Evolutionary conservation across 2,888 invertebrate species (phyloP), one percentile per base, ranked within the genome.

Genomic region (Aleiodes alternator): DNA sequence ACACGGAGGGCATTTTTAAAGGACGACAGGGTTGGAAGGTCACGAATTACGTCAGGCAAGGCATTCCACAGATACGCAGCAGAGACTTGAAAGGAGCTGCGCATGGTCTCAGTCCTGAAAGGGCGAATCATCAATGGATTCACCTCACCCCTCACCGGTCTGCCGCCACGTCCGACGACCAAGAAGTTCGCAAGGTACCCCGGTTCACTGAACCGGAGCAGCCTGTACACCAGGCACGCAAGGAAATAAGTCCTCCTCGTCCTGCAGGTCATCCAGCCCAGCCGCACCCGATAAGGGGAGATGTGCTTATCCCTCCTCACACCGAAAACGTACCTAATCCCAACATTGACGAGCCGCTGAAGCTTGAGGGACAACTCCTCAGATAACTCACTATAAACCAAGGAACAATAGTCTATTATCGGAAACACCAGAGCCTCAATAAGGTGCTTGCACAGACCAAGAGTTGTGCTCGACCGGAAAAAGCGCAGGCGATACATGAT

Each of bases 311-410:
- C 69, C 8, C 38, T 51, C 29, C 53, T 51, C 11, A 34, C 31
- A n/a, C 55, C 34, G 4, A 14, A 38, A 12, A 69, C 7, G 38
- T 69, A 69, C 6, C 66, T 43, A 51, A 66, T 16, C 7, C 66
- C 66, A 14, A 51, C 53, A 55, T 53, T 69, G 55, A 69, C 55
- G 5, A 53, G 69, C 29, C 69, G 51, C 12, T 69, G 55, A 7
- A 70, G 55, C 57, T 34, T 70, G 1, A 68, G 3, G 12, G 31
- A 23, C n/a, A 14, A n/a, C 38, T 23, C 48, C 7, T 14, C 68
- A 14, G 8, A 31, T 11, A 48, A 9, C 68, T n/a, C 68, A 34
- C 11, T n/a, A 43, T n/a, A 14, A 6, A 50, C 48, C 12, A 48
- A n/a, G 9, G n/a, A 68, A 23, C 68, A 38, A 43, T 68, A 38